Evolutionary conservation across 2,888 invertebrate species (phyloP).

Genomic region (Hypercompe scribonia): DNA sequence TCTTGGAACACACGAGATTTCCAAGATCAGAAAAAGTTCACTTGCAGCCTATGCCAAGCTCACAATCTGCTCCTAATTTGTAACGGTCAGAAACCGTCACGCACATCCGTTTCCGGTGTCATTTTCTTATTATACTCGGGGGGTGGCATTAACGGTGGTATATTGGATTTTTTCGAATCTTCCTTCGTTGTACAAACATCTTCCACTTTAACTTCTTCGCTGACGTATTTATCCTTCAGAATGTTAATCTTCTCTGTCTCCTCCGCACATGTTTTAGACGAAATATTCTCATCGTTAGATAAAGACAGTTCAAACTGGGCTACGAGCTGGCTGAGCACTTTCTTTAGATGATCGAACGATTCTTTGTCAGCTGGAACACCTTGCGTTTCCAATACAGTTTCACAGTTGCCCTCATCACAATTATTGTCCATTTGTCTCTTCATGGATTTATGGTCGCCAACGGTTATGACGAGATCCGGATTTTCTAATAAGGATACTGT

Average conservation of each 20-base stretch:
- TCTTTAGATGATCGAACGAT: slow-evolving; percentile 78
- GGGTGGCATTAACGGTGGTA: slow-evolving; percentile 18
- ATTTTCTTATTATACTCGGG: slow-evolving; percentile 26
- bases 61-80: slow-evolving; percentile 31
- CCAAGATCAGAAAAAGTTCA: slow-evolving; percentile 27
- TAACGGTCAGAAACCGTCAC: slow-evolving; percentile 56
- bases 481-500: slow-evolving; percentile 85
- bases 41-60: slow-evolving; percentile 27
- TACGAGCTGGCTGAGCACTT: slow-evolving; percentile 75
- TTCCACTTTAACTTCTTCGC: slow-evolving; percentile 44
- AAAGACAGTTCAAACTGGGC: slow-evolving; percentile 75
- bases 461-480: slow-evolving; percentile 84
- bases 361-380: slow-evolving; percentile 61
- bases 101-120: slow-evolving; percentile 35
- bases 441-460: slow-evolving; percentile 81
- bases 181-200: slow-evolving; percentile 31
- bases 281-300: slow-evolving; percentile 58
- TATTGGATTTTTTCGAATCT: slow-evolving; percentile 24
- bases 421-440: slow-evolving; percentile 61
- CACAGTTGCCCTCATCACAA: slow-evolving; percentile 66
- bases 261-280: slow-evolving; percentile 45
- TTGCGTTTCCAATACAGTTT: slow-evolving; percentile 53
- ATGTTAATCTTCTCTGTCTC: slow-evolving; percentile 49
- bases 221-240: slow-evolving; percentile 51
- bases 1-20: slow-evolving; percentile 3